Evolutionary conservation across 35 echinoderm and acorn worm genomes (phyloP).

Genomic region (Eucidaris tribuloides): DNA sequence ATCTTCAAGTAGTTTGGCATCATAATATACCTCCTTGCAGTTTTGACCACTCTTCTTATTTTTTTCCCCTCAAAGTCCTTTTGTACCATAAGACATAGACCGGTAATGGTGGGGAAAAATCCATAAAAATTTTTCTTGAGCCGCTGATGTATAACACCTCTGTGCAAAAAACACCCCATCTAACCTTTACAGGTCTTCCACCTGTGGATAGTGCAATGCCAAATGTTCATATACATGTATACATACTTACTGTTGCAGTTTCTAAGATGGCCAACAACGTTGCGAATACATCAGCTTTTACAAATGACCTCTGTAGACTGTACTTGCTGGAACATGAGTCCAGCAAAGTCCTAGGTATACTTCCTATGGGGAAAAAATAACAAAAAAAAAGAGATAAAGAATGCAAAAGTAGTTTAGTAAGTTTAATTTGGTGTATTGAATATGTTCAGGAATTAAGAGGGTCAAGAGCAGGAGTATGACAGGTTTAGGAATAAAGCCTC

Average conservation of each 20-base stretch:
- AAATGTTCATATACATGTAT: neutral
- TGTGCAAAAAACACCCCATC: neutral
- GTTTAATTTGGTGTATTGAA: neutral
- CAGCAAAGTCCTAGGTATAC: conserved; percentile 70
- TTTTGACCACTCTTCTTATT: too few relatives aligned
- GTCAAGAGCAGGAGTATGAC: neutral
- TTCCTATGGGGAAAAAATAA: conserved; percentile 38
- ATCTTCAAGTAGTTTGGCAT: too few relatives aligned
- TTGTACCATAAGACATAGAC: too few relatives aligned
- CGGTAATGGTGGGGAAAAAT: too few relatives aligned
- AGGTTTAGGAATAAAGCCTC: neutral
- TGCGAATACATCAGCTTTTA: conserved; percentile 73
- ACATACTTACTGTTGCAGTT: conserved; percentile 75
- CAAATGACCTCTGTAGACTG: conserved; percentile 63
- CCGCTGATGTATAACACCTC: too few relatives aligned
- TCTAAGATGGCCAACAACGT: conserved; percentile 72
- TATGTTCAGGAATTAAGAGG: neutral
- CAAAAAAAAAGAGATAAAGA: neutral
- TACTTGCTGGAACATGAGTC: conserved; percentile 41
- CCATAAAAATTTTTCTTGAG: too few relatives aligned
- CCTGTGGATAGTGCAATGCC: neutral
- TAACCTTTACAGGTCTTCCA: neutral
- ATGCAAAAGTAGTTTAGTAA: neutral
- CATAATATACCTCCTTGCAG: too few relatives aligned
- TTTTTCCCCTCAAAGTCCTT: too few relatives aligned